phyloP scores from a whole-genome alignment of 1,140 invertebrate genomes.

The Hypsibius dujardini region DNA sequence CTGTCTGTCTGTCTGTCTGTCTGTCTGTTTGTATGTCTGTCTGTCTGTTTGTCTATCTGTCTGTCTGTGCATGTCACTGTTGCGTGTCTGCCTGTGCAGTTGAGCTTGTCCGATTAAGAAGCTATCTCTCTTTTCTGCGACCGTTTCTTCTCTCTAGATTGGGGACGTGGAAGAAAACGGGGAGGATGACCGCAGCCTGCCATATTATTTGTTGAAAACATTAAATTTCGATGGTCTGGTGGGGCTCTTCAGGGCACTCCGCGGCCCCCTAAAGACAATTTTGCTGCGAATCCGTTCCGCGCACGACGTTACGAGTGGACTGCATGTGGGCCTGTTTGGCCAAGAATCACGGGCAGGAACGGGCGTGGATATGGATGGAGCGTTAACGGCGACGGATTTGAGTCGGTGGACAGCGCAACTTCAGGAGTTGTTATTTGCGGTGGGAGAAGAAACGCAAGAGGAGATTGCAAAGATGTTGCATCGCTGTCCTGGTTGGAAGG shows the following conservation, averaged over 20 bases:
- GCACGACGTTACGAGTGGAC: not conserved
- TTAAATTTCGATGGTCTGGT: not conserved
- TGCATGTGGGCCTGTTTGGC: not conserved
- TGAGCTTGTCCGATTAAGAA: no score
- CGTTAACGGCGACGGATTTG: not conserved
- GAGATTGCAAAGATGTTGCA: conserved; percentile 1
- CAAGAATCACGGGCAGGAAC: conserved; percentile 17
- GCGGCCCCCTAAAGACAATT: not conserved
- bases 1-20: no score
- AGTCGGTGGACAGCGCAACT: not conserved
- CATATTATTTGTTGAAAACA: conserved; percentile 5
- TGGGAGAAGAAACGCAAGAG: conserved; percentile 10
- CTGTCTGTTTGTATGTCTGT: no score
- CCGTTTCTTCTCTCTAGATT: not conserved
- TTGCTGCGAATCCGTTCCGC: not conserved
- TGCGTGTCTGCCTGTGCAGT: no score
- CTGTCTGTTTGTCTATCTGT: no score
- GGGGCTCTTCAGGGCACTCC: not conserved
- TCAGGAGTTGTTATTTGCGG: conserved; percentile 7
- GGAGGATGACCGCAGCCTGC: not conserved
- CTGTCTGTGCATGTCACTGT: no score
- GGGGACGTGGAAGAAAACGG: conserved; percentile 9
- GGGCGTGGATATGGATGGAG: not conserved
- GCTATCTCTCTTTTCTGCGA: no score
- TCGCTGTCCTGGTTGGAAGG: not conserved